Percentiles rank a stretch among this genome's conserved stretches.
phyloP scores from a whole-genome alignment of 2,888 invertebrate genomes.

The Criorhina ranunculi region DNA sequence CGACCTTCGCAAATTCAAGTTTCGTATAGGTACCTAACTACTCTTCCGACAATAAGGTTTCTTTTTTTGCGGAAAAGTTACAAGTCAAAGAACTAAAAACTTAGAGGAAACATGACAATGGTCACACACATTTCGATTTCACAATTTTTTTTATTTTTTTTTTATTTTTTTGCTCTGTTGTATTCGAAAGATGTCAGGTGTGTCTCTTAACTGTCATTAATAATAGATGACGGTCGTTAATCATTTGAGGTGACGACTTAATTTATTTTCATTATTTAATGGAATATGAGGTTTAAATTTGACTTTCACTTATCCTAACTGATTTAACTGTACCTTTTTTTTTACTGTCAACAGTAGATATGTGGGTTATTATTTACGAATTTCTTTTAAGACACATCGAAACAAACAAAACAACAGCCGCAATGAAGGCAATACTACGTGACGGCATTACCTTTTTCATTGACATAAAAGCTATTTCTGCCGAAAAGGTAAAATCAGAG shows the following conservation, averaged over 20 bases:
- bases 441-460: too few species aligned
- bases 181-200: constrained; percentile 24
- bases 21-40: too few species aligned
- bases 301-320: constrained; percentile 17
- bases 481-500: too few species aligned
- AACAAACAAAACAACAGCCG: background rate
- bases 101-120: background rate
- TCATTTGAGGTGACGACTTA: constrained; percentile 22
- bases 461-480: too few species aligned
- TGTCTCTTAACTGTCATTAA: constrained; percentile 9
- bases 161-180: constrained; percentile 4
- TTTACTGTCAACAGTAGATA: too few species aligned
- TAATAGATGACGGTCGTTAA: constrained; percentile 22
- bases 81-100: background rate
- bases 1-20: constrained; percentile 11
- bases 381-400: background rate
- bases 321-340: background rate
- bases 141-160: constrained; percentile 6
- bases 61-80: background rate
- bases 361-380: too few species aligned
- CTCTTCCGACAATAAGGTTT: background rate
- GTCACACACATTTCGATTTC: background rate
- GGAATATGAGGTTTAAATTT: constrained; percentile 1
- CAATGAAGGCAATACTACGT: too few species aligned
- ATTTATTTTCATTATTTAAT: constrained; percentile 13